Evolutionary conservation across 2,797 vertebrate genomes (phyloP).

Genomic region (Falco columbarius): DNA sequence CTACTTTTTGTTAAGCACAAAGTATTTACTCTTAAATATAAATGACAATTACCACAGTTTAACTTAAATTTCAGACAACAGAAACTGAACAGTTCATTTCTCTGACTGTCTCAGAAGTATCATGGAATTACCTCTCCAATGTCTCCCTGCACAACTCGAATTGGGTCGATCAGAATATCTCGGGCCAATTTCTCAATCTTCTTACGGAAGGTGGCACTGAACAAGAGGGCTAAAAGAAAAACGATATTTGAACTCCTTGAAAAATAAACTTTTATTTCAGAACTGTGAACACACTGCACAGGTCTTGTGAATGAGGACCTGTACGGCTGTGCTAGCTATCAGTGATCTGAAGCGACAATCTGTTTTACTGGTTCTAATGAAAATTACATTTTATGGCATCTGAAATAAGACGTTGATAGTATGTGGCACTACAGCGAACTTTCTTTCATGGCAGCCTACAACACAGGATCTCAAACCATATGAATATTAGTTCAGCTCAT

Average conservation of each 20-base stretch:
- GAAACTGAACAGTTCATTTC: not conserved
- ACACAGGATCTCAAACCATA: not conserved
- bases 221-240: conserved; percentile 88
- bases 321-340: not conserved
- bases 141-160: conserved; percentile 97
- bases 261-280: not conserved
- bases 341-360: not conserved
- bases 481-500: not conserved
- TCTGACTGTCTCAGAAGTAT: not conserved
- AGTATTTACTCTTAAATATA: not conserved
- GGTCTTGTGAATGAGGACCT: not conserved
- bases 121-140: conserved; percentile 90
- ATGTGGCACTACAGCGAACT: not conserved
- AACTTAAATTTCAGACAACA: not conserved
- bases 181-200: conserved; percentile 96
- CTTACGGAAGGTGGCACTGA: conserved; percentile 97
- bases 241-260: not conserved
- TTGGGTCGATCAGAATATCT: conserved; percentile 95
- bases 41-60: not conserved
- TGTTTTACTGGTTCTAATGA: not conserved
- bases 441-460: not conserved
- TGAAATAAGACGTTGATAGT: not conserved
- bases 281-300: not conserved
- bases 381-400: not conserved
- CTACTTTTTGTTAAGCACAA: not conserved